These are phyloP conservation scores for Sapajus apella DNA, from an alignment of 2,113 vertebrate genomes.

Conservation along the genomic window DNA sequence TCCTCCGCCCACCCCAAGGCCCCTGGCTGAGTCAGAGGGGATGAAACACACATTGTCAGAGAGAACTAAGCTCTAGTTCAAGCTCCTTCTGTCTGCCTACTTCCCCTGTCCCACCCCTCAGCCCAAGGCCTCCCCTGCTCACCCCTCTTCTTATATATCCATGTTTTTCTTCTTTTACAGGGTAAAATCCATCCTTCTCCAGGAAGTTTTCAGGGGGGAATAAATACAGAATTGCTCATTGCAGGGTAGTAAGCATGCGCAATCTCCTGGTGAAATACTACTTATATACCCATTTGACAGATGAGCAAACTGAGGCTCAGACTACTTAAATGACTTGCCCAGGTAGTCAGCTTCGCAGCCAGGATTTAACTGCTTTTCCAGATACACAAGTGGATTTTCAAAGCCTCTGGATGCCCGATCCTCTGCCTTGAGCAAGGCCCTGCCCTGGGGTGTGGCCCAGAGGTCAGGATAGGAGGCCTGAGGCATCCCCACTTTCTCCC, in stretches of 20 bases:
- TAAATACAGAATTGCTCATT: not conserved
- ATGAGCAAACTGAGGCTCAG: not conserved
- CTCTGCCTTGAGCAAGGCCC: not conserved
- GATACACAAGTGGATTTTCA: not conserved
- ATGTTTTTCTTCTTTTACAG: not conserved
- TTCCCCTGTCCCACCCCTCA: not conserved
- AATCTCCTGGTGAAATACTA: not conserved
- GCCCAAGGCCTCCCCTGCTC: not conserved
- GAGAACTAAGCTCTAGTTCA: not conserved
- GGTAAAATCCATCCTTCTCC: not conserved
- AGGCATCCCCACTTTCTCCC: slow-evolving; percentile 26
- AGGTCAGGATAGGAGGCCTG: not conserved
- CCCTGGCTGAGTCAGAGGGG: not conserved
- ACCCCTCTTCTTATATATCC: not conserved
- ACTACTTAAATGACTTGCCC: not conserved
- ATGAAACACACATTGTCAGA: not conserved
- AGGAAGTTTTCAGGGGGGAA: not conserved
- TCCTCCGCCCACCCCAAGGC: not conserved
- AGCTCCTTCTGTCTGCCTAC: not conserved
- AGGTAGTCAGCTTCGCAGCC: not conserved
- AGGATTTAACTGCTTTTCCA: not conserved
- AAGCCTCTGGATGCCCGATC: not conserved
- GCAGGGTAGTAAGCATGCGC: not conserved
- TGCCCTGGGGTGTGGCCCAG: not conserved
- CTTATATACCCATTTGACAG: not conserved